Conservation (phyloP, 2,113 vertebrate species). For the Sturnus vulgaris region DNA sequence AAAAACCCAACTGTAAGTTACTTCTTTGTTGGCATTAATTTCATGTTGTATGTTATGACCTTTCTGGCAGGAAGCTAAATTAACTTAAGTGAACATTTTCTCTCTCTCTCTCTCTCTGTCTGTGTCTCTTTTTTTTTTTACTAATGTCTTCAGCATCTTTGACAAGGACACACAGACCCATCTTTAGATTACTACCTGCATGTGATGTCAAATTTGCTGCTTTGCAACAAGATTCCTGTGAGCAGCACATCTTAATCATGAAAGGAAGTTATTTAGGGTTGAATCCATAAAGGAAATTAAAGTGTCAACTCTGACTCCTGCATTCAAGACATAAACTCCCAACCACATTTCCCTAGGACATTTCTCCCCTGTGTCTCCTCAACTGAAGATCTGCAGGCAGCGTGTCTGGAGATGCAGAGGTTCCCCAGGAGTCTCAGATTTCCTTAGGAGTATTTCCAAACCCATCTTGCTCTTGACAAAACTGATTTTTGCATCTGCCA, state of each 20-base stretch:
- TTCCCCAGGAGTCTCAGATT: neutral
- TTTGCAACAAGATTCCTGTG: neutral
- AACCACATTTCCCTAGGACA: neutral
- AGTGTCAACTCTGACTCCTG: neutral
- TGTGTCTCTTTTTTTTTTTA: neutral
- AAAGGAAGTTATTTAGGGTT: neutral
- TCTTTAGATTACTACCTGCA: neutral
- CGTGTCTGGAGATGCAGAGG: fast-evolving
- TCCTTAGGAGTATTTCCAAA: neutral
- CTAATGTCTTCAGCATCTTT: neutral
- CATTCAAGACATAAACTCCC: neutral
- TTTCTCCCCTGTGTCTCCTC: neutral
- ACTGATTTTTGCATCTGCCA: neutral
- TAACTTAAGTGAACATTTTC: neutral
- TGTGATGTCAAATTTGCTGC: neutral
- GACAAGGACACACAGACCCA: neutral
- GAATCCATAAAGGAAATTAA: slow-evolving; percentile 5
- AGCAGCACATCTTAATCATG: neutral
- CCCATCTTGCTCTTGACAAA: neutral
- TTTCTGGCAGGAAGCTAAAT: slow-evolving; percentile 13
- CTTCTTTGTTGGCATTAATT: neutral
- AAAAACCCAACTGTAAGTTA: neutral
- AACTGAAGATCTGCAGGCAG: neutral
- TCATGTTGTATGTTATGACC: neutral
- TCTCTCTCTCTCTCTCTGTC: fast-evolving